phyloP scores from a whole-genome alignment of 30 jellyfish, hydroid and myxozoan species.

The Hydra vulgaris region DNA sequence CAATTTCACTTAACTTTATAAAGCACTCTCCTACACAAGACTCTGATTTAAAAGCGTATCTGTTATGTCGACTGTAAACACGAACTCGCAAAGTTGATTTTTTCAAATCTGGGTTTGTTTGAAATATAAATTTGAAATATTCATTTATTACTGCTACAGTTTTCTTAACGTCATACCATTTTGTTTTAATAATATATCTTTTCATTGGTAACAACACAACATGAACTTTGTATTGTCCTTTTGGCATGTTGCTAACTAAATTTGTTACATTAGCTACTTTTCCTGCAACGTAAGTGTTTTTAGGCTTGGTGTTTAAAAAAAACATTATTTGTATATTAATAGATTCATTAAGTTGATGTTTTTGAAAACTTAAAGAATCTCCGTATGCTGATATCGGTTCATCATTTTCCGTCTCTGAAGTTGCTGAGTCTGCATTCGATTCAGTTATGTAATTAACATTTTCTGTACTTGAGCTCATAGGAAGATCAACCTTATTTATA shows the following conservation, averaged over 20 bases:
- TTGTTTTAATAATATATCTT: conserved; percentile 44
- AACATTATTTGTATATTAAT: conserved; percentile 31
- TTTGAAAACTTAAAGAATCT: neutral
- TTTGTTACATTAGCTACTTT: conserved; percentile 38
- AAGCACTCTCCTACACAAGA: conserved; percentile 1
- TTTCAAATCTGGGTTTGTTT: conserved; percentile 29
- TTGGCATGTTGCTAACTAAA: conserved; percentile 10
- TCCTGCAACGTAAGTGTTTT: conserved; percentile 61
- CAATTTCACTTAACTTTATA: neutral
- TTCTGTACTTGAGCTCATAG: neutral
- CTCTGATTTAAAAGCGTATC: neutral
- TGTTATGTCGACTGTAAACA: conserved; percentile 45
- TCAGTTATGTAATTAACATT: neutral
- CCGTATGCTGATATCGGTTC: conserved; percentile 28
- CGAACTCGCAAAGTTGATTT: conserved; percentile 36
- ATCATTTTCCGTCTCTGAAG: conserved; percentile 3
- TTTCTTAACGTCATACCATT: conserved; percentile 27
- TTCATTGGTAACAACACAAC: conserved; percentile 41
- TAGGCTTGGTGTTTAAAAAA: conserved; percentile 30
- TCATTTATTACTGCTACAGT: conserved; percentile 28
- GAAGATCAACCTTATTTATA: neutral
- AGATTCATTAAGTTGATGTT: neutral
- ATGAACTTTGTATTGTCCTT: conserved; percentile 41
- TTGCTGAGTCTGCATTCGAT: conserved; percentile 5
- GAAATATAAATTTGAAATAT: conserved; percentile 58